Conservation (phyloP, 2,113 vertebrate genomes). For the Cyanoliseus patagonus region DNA sequence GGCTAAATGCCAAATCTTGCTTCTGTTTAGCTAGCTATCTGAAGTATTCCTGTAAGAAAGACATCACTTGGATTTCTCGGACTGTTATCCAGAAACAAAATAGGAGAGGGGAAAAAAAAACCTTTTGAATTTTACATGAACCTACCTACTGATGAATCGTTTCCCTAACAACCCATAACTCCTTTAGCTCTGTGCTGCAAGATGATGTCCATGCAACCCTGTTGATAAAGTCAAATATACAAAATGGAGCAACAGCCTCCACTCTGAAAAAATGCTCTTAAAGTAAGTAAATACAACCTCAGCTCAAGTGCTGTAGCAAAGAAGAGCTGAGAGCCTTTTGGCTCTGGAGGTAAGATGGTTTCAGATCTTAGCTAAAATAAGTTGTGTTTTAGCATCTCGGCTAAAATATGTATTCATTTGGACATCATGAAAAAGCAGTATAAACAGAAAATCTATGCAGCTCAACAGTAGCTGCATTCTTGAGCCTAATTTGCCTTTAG, state of each 20-base stretch:
- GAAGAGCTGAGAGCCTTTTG: background rate
- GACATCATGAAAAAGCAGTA: background rate
- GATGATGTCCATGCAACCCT: background rate
- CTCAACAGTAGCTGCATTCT: background rate
- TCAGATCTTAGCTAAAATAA: background rate
- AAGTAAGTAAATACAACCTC: background rate
- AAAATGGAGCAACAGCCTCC: background rate
- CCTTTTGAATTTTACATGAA: background rate
- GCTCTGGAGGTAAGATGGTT: background rate
- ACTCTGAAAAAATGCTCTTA: background rate
- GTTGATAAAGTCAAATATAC: background rate
- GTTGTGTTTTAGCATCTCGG: background rate
- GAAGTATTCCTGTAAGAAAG: slow-evolving; percentile 56
- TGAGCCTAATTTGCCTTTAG: background rate
- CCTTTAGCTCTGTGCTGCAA: background rate
- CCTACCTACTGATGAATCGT: background rate
- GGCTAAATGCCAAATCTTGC: slow-evolving; percentile 59
- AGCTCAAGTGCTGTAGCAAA: background rate
- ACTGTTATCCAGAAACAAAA: slow-evolving; percentile 43
- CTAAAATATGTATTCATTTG: background rate
- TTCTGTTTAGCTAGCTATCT: slow-evolving; percentile 45
- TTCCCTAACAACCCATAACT: slow-evolving; percentile 2
- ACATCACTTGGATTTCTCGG: slow-evolving; percentile 49
- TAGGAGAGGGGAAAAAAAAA: background rate
- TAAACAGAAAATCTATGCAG: background rate